A percentile compares a stretch with the other conserved stretches of the same genome.
Conservation (phyloP, 2,797 vertebrate species). For the Gallinago stenura region DNA sequence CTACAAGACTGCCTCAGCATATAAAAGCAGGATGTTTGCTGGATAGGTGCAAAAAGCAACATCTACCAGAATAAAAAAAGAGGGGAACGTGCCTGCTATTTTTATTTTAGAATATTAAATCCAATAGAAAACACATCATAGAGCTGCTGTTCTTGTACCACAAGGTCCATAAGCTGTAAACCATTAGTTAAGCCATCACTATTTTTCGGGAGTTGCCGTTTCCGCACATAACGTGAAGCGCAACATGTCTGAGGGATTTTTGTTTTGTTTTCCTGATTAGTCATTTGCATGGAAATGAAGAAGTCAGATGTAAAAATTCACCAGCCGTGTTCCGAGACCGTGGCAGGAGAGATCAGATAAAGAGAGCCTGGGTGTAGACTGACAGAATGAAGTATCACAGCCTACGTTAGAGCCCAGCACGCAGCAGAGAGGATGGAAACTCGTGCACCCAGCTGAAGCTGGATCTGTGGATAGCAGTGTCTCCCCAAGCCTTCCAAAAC, state of each 20-base stretch:
- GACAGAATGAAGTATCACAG: background rate
- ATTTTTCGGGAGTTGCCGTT: background rate
- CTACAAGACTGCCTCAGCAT: background rate
- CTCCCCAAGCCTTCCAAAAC: background rate
- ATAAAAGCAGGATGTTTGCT: background rate
- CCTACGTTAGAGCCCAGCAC: background rate
- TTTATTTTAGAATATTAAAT: background rate
- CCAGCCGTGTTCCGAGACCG: background rate
- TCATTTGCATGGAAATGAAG: background rate
- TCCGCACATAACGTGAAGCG: background rate
- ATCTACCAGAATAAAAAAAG: background rate
- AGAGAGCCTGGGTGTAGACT: background rate
- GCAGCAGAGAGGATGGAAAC: background rate
- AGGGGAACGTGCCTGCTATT: rapidly evolving
- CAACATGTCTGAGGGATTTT: rapidly evolving
- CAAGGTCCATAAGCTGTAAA: background rate
- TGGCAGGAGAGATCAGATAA: background rate
- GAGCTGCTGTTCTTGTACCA: background rate
- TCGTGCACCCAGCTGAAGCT: rapidly evolving
- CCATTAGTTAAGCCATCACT: background rate
- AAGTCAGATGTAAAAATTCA: background rate
- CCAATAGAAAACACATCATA: background rate
- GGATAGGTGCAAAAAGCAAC: background rate
- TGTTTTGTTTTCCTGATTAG: background rate
- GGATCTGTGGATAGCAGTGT: rapidly evolving